phyloP scores from a whole-genome alignment of 2,113 vertebrate genomes.

The Pteropus alecto region DNA sequence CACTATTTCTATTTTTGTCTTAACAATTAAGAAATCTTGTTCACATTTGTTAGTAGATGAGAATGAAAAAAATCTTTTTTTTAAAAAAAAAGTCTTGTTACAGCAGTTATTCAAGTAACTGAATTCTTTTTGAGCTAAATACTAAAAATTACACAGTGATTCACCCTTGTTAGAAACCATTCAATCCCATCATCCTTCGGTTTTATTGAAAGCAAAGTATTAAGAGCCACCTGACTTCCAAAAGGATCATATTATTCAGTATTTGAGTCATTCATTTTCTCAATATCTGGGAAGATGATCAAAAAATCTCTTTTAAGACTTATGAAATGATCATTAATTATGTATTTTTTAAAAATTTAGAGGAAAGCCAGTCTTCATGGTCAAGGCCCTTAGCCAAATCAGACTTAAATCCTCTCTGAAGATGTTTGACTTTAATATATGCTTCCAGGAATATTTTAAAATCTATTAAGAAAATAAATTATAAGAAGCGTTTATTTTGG shows the following conservation, averaged over 20 bases:
- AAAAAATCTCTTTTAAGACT: neutral
- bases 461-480: neutral
- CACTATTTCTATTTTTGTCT: neutral
- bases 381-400: neutral
- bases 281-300: neutral
- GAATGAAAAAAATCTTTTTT: neutral
- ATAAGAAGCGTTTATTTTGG: neutral
- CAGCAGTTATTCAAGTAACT: neutral
- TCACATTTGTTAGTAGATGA: neutral
- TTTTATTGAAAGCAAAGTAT: slow-evolving; percentile 23
- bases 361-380: neutral
- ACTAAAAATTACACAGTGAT: neutral
- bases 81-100: neutral
- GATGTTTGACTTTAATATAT: neutral
- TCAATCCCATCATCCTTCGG: neutral
- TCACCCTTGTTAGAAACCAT: neutral
- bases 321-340: slow-evolving; percentile 33
- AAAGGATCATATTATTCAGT: neutral
- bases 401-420: neutral
- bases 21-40: slow-evolving; percentile 10
- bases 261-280: slow-evolving; percentile 5
- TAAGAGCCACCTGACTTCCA: neutral
- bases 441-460: neutral
- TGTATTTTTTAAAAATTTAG: neutral
- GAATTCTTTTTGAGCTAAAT: neutral